phyloP scores from a whole-genome alignment of 2,797 vertebrate genomes.

The Sebastes baramenuke region DNA sequence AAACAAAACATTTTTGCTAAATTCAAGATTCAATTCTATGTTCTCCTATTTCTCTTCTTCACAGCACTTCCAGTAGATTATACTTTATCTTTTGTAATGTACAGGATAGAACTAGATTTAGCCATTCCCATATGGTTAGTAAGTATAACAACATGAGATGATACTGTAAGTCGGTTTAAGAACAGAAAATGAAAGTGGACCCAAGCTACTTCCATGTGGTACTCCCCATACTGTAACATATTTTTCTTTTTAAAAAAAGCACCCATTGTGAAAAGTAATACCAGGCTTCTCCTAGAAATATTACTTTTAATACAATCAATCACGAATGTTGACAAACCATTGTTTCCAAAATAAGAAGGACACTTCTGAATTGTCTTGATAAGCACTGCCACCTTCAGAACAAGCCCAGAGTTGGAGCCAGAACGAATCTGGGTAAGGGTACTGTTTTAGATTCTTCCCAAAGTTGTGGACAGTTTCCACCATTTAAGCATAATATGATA shows the following conservation, averaged over 20 bases:
- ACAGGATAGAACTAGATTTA: no score
- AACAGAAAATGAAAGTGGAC: not conserved
- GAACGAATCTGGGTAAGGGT: not conserved
- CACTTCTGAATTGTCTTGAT: not conserved
- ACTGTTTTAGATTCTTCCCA: conserved; percentile 14
- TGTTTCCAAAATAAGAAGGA: not conserved
- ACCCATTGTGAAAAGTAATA: not conserved
- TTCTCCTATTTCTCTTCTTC: no score
- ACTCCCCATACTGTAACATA: not conserved
- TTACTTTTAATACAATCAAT: not conserved
- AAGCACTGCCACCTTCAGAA: not conserved
- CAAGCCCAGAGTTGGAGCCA: not conserved
- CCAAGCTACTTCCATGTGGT: not conserved
- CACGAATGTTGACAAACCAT: not conserved
- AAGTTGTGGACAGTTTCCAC: conserved; percentile 43
- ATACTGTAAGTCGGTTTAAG: no score
- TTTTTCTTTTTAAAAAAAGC: not conserved
- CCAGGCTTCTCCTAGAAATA: not conserved
- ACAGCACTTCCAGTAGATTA: no score
- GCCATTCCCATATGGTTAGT: no score
- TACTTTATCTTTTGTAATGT: no score
- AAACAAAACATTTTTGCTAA: no score
- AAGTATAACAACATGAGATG: no score
- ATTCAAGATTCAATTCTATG: no score
- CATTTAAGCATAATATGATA: conserved; percentile 36